Evolutionary conservation across 1,140 invertebrate species (phyloP).

Genomic region (Hypothenemus hampei): DNA sequence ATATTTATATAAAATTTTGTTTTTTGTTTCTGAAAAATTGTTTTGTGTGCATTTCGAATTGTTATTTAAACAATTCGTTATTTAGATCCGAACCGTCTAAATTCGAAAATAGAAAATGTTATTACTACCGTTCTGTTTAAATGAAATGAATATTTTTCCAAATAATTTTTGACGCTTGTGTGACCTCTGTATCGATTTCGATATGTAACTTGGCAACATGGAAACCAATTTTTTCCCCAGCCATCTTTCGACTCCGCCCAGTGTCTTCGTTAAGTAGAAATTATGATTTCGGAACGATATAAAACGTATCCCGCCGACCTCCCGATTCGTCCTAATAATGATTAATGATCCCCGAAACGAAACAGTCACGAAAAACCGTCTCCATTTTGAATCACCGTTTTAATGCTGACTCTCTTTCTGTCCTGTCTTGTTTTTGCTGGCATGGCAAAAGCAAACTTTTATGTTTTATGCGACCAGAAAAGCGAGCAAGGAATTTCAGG

Average conservation of each 20-base stretch:
- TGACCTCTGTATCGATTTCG: slow-evolving; percentile 1
- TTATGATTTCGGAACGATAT: slow-evolving; percentile 25
- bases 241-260: slow-evolving; percentile 19
- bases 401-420: slow-evolving; percentile 21
- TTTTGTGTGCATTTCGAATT: no score
- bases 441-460: slow-evolving; percentile 22
- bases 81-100: no score
- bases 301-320: slow-evolving; percentile 19
- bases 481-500: background rate
- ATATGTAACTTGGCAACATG: background rate
- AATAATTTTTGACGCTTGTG: no score
- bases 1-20: no score
- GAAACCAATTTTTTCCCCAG: no score
- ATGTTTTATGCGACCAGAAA: slow-evolving; percentile 12
- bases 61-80: no score
- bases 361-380: slow-evolving; percentile 23
- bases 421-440: background rate
- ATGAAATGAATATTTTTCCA: no score
- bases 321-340: slow-evolving; percentile 26
- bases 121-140: no score
- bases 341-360: slow-evolving; percentile 22
- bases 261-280: slow-evolving; percentile 24
- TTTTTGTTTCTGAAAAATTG: no score
- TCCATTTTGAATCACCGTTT: slow-evolving; percentile 22
- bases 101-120: no score